A percentile compares a stretch with the other conserved stretches of the same genome.
phyloP scores from a whole-genome alignment of 2,888 invertebrate species.

The Spilarctia lutea region DNA sequence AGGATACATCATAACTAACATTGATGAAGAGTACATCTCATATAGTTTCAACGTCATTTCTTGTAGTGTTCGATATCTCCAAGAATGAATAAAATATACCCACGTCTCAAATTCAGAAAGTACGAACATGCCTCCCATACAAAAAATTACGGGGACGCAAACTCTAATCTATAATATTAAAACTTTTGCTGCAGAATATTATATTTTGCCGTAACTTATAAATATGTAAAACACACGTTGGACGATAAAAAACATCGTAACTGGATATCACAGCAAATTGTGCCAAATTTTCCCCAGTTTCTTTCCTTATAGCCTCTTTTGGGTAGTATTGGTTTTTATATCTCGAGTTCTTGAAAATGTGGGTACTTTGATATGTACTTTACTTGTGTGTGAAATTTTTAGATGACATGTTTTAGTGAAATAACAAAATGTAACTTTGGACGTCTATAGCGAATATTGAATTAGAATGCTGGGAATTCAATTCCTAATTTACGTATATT shows the following conservation, averaged over 20 bases:
- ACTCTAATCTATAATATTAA: slow-evolving; percentile 41
- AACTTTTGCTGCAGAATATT: slow-evolving; percentile 35
- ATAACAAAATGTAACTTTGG: neutral
- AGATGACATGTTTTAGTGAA: neutral
- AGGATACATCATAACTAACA: neutral
- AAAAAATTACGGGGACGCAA: slow-evolving; percentile 28
- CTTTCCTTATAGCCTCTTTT: slow-evolving; percentile 41
- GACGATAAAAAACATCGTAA: slow-evolving; percentile 47
- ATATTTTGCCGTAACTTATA: slow-evolving; percentile 44
- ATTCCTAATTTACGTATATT: too few species aligned
- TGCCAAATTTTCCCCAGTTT: slow-evolving; percentile 40
- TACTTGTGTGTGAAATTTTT: neutral
- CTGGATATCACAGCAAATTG: slow-evolving; percentile 48
- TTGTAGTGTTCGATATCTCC: slow-evolving; percentile 1
- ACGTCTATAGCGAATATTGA: neutral
- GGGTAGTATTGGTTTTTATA: slow-evolving; percentile 39
- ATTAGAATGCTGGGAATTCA: too few species aligned
- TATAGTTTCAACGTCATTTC: neutral
- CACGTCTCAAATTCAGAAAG: slow-evolving; percentile 8
- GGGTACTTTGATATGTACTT: slow-evolving; percentile 13
- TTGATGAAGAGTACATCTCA: neutral
- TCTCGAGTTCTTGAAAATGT: slow-evolving; percentile 27
- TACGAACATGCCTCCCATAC: slow-evolving; percentile 13
- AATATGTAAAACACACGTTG: slow-evolving; percentile 49
- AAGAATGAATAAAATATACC: slow-evolving; percentile 35